Evolutionary conservation across 2,888 invertebrate genomes (phyloP).

Genomic region (Synanthedon andrenaeformis): DNA sequence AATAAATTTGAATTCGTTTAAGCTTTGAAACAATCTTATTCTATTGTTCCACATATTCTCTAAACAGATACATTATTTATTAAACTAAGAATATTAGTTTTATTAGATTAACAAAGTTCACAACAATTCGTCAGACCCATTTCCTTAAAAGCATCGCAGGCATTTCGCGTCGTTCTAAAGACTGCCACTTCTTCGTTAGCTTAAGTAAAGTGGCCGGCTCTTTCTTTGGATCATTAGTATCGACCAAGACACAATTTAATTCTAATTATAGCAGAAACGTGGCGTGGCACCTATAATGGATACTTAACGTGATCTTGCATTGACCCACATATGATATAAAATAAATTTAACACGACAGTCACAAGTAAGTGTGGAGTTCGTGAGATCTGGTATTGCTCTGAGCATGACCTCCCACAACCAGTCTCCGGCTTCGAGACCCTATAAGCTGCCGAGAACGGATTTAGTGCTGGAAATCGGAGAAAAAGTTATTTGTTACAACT

Average conservation of each 20-base stretch:
- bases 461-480: neutral
- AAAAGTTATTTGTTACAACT: too few species aligned
- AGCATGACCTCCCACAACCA: conserved; percentile 2
- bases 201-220: neutral
- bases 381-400: conserved; percentile 22
- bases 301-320: conserved; percentile 36
- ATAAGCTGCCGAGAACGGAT: neutral
- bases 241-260: conserved; percentile 28
- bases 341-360: conserved; percentile 41
- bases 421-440: neutral
- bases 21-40: neutral
- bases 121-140: neutral
- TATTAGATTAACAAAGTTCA: neutral
- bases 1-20: conserved; percentile 22
- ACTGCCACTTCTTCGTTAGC: neutral
- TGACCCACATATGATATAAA: conserved; percentile 60
- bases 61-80: conserved; percentile 4
- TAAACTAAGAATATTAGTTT: neutral
- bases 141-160: neutral
- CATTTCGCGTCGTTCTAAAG: neutral
- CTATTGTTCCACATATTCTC: conserved; percentile 10
- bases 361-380: conserved; percentile 11
- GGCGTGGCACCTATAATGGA: conserved; percentile 37
- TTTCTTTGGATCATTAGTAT: conserved; percentile 8
- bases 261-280: conserved; percentile 43